A percentile compares a stretch with the other conserved stretches of the same genome.
These are phyloP conservation scores for Fabriciana adippe DNA, from an alignment of 2,888 invertebrate genomes.

Conservation along the genomic window DNA sequence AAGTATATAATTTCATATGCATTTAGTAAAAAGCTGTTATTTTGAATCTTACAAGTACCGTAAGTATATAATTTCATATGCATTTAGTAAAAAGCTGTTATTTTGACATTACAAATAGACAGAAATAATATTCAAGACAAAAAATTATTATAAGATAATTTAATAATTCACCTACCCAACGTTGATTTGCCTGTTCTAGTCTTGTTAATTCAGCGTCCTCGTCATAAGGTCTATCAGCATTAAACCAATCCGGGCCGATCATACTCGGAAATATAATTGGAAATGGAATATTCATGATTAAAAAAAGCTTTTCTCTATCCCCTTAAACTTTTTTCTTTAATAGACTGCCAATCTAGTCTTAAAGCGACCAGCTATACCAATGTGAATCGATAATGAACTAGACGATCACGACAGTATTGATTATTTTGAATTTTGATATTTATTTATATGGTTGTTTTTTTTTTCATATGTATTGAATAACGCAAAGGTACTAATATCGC, in stretches of 20 bases:
- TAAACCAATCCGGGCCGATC: slow-evolving; percentile 36
- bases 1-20: too few relatives aligned
- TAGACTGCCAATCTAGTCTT: background rate
- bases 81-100: too few relatives aligned
- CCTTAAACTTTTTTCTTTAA: background rate
- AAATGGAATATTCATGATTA: slow-evolving; percentile 38
- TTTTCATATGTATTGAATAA: background rate
- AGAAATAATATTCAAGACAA: too few relatives aligned
- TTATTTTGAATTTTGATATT: slow-evolving; percentile 29
- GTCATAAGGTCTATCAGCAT: slow-evolving; percentile 35
- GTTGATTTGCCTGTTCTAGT: slow-evolving; percentile 34
- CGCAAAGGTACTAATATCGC: slow-evolving; percentile 2
- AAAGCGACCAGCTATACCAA: slow-evolving; percentile 3
- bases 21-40: too few relatives aligned
- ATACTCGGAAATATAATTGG: slow-evolving; percentile 33
- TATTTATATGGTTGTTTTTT: slow-evolving; percentile 1
- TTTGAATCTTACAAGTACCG: too few relatives aligned
- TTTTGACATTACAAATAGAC: too few relatives aligned
- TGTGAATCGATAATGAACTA: background rate
- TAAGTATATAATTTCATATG: too few relatives aligned
- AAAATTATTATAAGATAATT: background rate
- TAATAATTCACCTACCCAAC: slow-evolving; percentile 31
- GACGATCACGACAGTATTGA: slow-evolving; percentile 27
- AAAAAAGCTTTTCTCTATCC: background rate
- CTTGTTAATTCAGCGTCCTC: slow-evolving; percentile 39